Conservation (phyloP, 2,797 vertebrate species). For the Carduelis carduelis region DNA sequence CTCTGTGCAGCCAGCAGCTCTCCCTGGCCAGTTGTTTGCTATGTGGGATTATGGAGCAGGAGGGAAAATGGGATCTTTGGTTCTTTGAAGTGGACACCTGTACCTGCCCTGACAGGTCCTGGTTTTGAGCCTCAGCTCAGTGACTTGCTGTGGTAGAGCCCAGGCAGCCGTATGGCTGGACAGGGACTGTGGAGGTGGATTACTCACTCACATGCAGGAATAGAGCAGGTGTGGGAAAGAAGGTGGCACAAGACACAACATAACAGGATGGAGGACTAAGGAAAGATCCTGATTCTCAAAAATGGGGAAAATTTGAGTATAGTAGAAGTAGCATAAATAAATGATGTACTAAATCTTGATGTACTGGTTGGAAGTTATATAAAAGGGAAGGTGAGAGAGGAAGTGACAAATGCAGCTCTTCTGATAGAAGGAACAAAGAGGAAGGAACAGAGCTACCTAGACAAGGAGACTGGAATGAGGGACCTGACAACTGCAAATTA, state of each 20-base stretch:
- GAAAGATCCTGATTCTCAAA: not conserved
- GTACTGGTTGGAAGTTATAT: not conserved
- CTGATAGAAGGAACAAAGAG: not conserved
- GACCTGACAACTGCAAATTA: not conserved
- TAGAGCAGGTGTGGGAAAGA: not conserved
- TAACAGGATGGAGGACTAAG: not conserved
- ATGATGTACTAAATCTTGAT: not conserved
- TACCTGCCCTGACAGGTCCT: not conserved
- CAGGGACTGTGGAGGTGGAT: not conserved
- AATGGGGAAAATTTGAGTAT: not conserved
- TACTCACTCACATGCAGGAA: not conserved
- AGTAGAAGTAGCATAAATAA: not conserved
- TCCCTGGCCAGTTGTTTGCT: not conserved
- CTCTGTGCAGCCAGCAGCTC: not conserved
- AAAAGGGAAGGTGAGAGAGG: not conserved
- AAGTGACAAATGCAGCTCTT: not conserved
- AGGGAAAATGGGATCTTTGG: not conserved
- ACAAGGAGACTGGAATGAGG: not conserved
- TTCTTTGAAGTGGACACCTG: not conserved
- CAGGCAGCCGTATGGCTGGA: not conserved
- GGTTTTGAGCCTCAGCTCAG: not conserved
- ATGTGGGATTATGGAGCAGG: not conserved
- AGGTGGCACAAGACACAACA: not conserved
- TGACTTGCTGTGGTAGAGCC: not conserved
- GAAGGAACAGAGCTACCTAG: not conserved